These are phyloP conservation scores for Desmodus rotundus DNA, from an alignment of 2,113 vertebrate genomes.

Conservation along the genomic window DNA sequence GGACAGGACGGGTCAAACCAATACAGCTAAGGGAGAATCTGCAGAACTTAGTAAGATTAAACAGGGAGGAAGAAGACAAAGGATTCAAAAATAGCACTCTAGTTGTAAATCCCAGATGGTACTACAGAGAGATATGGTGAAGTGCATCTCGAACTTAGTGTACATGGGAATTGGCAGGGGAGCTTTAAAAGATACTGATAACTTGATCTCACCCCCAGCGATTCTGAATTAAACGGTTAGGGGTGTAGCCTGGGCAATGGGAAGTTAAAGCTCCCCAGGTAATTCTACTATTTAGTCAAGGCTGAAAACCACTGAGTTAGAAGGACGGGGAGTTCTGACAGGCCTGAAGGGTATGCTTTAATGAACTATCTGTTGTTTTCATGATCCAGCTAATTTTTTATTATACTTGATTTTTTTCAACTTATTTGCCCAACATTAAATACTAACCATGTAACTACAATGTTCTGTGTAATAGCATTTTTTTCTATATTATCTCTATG, in stretches of 20 bases:
- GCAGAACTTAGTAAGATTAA: conserved; percentile 9
- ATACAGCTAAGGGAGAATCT: neutral
- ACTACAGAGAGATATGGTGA: neutral
- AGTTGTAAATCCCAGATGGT: conserved; percentile 1
- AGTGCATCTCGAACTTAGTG: neutral
- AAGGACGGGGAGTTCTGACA: neutral
- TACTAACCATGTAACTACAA: neutral
- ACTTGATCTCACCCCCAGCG: neutral
- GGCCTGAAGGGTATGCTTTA: neutral
- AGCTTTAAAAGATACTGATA: conserved; percentile 35
- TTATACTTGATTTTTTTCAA: neutral
- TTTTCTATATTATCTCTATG: neutral
- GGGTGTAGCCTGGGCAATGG: neutral
- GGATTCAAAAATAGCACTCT: conserved; percentile 30
- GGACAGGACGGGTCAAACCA: conserved; percentile 8
- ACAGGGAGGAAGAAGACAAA: neutral
- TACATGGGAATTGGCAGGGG: neutral
- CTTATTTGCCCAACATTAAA: conserved; percentile 10
- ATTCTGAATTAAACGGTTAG: conserved; percentile 20
- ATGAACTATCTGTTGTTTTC: conserved; percentile 1
- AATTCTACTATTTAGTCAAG: conserved; percentile 26
- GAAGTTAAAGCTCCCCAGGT: conserved; percentile 27
- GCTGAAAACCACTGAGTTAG: conserved; percentile 27
- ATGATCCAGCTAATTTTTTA: conserved; percentile 13
- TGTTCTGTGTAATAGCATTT: neutral